Conservation (phyloP, 2,113 vertebrate species). For the Penelope pileata region DNA sequence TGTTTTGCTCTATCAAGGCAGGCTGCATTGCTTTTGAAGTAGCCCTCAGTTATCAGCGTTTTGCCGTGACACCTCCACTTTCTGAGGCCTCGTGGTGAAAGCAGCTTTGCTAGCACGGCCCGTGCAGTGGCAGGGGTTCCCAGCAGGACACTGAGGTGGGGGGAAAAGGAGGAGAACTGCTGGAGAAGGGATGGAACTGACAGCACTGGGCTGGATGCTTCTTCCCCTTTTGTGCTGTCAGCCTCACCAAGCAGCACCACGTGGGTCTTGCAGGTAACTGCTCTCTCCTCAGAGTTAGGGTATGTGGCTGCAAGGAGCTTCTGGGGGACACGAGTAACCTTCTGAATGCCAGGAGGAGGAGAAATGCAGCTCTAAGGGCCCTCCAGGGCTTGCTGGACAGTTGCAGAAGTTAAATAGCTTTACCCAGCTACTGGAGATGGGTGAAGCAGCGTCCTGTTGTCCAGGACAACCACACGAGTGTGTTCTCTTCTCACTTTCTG, state of each 20-base stretch:
- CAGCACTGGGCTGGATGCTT: not conserved
- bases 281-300: fast-evolving
- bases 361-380: not conserved
- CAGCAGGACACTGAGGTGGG: not conserved
- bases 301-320: not conserved
- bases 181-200: not conserved
- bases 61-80: not conserved
- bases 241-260: not conserved
- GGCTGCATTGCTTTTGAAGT: not conserved
- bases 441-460: not conserved
- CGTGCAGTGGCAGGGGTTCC: not conserved
- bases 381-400: not conserved
- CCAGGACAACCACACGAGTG: no score
- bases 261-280: not conserved
- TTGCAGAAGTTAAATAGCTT: not conserved
- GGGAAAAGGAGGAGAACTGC: not conserved
- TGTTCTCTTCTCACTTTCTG: not conserved
- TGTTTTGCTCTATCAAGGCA: not conserved
- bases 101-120: not conserved
- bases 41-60: not conserved
- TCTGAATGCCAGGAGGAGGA: not conserved
- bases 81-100: not conserved
- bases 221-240: not conserved
- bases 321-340: fast-evolving
- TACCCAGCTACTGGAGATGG: no score